Evolutionary conservation across 2,113 vertebrate species (phyloP), one percentile per base, ranked within the genome.

Genomic region (Eurypyga helias): DNA sequence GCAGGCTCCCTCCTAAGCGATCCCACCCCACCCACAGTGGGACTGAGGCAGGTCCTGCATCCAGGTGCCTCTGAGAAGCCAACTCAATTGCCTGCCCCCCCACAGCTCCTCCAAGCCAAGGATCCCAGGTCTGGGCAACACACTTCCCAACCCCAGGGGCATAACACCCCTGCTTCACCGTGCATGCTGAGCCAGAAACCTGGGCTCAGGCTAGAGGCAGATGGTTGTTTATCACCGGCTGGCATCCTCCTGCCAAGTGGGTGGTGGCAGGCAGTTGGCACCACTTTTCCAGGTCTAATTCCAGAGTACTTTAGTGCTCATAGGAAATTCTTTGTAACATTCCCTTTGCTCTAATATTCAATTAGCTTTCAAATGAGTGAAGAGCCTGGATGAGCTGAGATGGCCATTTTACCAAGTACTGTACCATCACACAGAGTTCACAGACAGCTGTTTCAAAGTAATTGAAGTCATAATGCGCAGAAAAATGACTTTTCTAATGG

Each of bases 401-500:
- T 73, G 66, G 90, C 77, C 95, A 97, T 97, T 98, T 98, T 95
- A 98, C 98, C 97, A 98, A 97, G 92, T 96, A 81, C 92, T 80
- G 94, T 87, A 93, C 48, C 96, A 96, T 89, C 71, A 61, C 93
- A n/a, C 31, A 76, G 93, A 86, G 55, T 94, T 98, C 98, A 95
- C 97, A 97, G 95, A 96, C 97, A 97, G 96, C 95, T 98, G 97
- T 86, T 96, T 97, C 94, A 85, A 97, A 97, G 98, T 94, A 96
- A 98, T 96, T 96, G 98, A 94, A 98, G 96, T 96, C 97, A 95
- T 97, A 97, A 98, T 97, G 97, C 41, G 86, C 97, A 95, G 97
- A 97, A 98, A 98, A 98, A 98, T 64, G 57, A 96, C 96, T 98
- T 98, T 98, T 98, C 97, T 98, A 98, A 98, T 98, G 98, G 97